These are phyloP conservation scores for Trematomus loennbergii DNA, from an alignment of 2,113 vertebrate species.

Conservation along the genomic window DNA sequence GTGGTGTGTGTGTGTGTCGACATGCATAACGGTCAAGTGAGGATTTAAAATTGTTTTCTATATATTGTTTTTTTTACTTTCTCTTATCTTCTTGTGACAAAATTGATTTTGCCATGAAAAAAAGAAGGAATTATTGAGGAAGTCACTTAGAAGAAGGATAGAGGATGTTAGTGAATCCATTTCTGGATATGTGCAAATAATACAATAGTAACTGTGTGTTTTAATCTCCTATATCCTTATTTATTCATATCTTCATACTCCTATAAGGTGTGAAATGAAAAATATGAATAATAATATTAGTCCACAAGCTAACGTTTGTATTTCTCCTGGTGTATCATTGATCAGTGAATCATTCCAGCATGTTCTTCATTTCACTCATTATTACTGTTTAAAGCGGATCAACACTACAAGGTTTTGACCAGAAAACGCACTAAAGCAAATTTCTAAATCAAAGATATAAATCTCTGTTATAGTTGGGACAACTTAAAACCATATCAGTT, in stretches of 20 bases:
- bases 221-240: constrained; percentile 1
- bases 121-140: constrained; percentile 44
- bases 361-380: constrained; percentile 29
- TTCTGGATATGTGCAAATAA: neutral
- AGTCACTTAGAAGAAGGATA: neutral
- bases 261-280: constrained; percentile 14
- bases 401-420: constrained; percentile 62
- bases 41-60: constrained; percentile 20
- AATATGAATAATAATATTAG: neutral
- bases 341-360: constrained; percentile 39
- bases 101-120: constrained; percentile 1
- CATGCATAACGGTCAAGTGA: constrained; percentile 23
- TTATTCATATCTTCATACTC: constrained; percentile 33
- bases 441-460: neutral
- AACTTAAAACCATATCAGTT: constrained; percentile 15
- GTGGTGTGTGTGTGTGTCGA: neutral
- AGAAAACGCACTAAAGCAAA: constrained; percentile 18
- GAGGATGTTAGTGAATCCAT: neutral
- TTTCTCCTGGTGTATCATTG: constrained; percentile 9
- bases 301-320: constrained; percentile 1
- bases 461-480: neutral
- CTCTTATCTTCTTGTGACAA: constrained; percentile 15
- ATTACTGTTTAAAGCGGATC: constrained; percentile 21
- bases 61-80: neutral
- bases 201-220: neutral